Base-by-base conservation (phyloP, 2,888 invertebrate species). In the Lasioglossum malachurum region DNA sequence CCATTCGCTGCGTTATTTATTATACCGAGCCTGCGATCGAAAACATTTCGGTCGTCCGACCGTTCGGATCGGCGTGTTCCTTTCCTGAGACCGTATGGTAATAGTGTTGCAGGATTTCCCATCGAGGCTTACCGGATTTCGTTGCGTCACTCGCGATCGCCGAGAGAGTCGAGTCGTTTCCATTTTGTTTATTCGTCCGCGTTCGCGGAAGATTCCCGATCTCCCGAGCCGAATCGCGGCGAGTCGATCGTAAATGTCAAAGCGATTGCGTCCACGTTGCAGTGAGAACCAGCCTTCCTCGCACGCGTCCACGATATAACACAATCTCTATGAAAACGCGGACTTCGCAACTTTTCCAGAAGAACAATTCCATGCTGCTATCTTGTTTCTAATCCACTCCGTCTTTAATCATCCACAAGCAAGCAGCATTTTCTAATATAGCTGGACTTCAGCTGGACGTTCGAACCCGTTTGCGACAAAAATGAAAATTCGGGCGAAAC, bases 131-230 rank as follows among this genome's bases (percentile, higher is more conserved):
- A 69, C 35, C 69, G 10, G 69, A n/a, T 69, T 69, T n/a, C 38
- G 38, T 69, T 69, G 69, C 69, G 69, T 69, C 69, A 69, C 69
- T 14, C 12, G 38, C 67, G 31, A 67, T 35, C 67, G 67, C 35
- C 35, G 38, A 69, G 69, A 69, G 67, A 69, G 67, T 8, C 69
- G 69, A n/a, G 38, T 23, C 69, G 69, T 69, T 69, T 69, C 69
- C 69, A 38, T 69, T 69, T 69, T 38, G 31, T 73, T 77, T 46
- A 77, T 69, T 77, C 46, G 49, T 8, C 49, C 67, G 16, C 38
- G 69, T 23, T 69, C 69, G 38, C 82, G 83, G 82, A 84, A 84
- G 82, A 82, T 77, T 69, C 69, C 35, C 81, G 75, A 73, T 57
- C n/a, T n/a, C 35, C 27, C 79, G 69, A 35, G 38, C 73, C 31